These are phyloP conservation scores for Betta splendens DNA, from an alignment of 2,797 vertebrate species.

Conservation along the genomic window DNA sequence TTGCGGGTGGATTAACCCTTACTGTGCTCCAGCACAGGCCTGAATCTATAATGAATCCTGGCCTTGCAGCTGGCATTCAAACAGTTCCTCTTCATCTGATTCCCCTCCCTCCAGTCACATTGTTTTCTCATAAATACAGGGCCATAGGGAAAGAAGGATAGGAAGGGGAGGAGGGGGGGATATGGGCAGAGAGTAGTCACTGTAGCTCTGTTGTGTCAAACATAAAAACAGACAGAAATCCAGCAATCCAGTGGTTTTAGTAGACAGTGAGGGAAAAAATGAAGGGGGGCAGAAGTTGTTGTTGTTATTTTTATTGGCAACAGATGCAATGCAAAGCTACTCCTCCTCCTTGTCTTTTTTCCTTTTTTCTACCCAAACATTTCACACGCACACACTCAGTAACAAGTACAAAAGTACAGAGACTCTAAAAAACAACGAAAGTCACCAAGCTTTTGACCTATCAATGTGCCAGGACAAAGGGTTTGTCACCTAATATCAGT, in stretches of 20 bases:
- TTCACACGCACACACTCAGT: slow-evolving; percentile 24
- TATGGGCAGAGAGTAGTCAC: slow-evolving; percentile 32
- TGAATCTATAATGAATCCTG: slow-evolving; percentile 64
- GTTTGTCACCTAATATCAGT: background rate
- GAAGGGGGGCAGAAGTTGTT: slow-evolving; percentile 3
- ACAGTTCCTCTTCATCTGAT: slow-evolving; percentile 52
- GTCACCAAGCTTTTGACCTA: background rate
- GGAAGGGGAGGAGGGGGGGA: slow-evolving; percentile 22
- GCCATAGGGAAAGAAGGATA: slow-evolving; percentile 31
- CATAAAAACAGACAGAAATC: slow-evolving; percentile 54
- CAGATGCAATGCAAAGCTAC: slow-evolving; percentile 32
- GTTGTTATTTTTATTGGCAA: slow-evolving; percentile 21
- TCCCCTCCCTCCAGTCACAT: slow-evolving; percentile 12
- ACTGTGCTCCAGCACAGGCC: slow-evolving; percentile 56
- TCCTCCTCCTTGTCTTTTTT: slow-evolving; percentile 6
- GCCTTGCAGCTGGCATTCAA: slow-evolving; percentile 64
- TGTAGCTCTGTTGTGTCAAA: slow-evolving; percentile 27
- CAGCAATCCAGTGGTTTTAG: slow-evolving; percentile 41
- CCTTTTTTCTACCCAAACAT: slow-evolving; percentile 23
- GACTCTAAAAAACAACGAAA: no score
- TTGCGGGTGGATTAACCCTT: slow-evolving; percentile 54
- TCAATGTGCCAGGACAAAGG: slow-evolving; percentile 8
- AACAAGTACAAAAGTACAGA: no score
- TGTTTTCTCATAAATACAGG: slow-evolving; percentile 35
- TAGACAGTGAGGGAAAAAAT: slow-evolving; percentile 2